These are phyloP conservation scores for Ennomos quercinarius DNA, from an alignment of 2,888 invertebrate genomes.

Conservation along the genomic window DNA sequence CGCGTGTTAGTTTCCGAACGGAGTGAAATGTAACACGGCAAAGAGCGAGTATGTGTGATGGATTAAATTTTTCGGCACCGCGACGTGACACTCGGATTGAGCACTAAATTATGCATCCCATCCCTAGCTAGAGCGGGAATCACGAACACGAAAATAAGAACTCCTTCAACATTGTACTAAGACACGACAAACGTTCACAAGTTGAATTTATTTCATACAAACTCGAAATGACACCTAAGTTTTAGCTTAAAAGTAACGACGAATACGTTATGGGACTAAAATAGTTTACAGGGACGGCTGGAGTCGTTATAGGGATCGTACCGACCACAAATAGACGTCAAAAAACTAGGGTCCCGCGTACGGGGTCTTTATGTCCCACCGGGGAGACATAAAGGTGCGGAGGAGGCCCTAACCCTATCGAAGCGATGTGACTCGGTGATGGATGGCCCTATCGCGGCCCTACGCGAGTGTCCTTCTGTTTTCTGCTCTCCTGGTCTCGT, in stretches of 20 bases:
- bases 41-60: slow-evolving; percentile 63
- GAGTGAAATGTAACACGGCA: slow-evolving; percentile 40
- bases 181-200: slow-evolving; percentile 25
- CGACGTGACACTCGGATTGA: slow-evolving; percentile 73
- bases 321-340: slow-evolving; percentile 84
- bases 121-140: slow-evolving; percentile 30
- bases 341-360: slow-evolving; percentile 79
- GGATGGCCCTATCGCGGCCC: slow-evolving; percentile 81
- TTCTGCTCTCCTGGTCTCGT: slow-evolving; percentile 64
- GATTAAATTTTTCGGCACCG: slow-evolving; percentile 75
- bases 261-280: slow-evolving; percentile 27
- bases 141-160: slow-evolving; percentile 37
- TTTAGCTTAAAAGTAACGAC: slow-evolving; percentile 14
- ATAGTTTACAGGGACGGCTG: slow-evolving; percentile 58
- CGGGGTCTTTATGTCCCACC: slow-evolving; percentile 78
- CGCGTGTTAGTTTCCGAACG: slow-evolving; percentile 31
- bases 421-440: slow-evolving; percentile 81
- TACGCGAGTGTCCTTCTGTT: slow-evolving; percentile 72
- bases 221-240: slow-evolving; percentile 18
- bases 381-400: slow-evolving; percentile 84
- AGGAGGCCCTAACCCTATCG: slow-evolving; percentile 84
- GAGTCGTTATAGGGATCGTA: slow-evolving; percentile 74
- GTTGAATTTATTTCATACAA: slow-evolving; percentile 31
- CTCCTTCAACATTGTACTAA: slow-evolving; percentile 39
- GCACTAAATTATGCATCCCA: slow-evolving; percentile 69